A percentile compares a stretch with the other conserved stretches of the same genome.
These are phyloP conservation scores for rabbit (Oryctolagus cuniculus) DNA, from an alignment of 2,113 vertebrate genomes.

Conservation along the genomic window DNA sequence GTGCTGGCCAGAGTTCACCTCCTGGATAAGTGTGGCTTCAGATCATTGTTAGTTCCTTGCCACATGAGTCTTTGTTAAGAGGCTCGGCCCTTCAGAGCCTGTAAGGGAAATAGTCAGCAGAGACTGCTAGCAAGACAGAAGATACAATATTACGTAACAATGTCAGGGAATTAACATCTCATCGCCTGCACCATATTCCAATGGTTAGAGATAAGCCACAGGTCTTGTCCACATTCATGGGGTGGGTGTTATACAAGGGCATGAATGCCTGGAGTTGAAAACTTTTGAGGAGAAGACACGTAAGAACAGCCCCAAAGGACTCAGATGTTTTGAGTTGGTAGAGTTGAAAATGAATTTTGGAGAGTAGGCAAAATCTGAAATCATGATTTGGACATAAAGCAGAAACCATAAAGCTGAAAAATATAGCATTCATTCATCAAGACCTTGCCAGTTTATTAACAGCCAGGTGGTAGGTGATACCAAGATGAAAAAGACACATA, in stretches of 20 bases:
- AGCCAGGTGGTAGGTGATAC: background rate
- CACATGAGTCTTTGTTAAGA: background rate
- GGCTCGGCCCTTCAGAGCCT: background rate
- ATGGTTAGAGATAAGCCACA: background rate
- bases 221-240: background rate
- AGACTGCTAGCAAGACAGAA: background rate
- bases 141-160: background rate
- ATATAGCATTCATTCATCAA: background rate
- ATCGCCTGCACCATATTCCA: background rate
- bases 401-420: background rate
- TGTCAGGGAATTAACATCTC: background rate
- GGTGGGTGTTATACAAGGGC: background rate
- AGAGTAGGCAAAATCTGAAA: background rate
- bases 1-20: background rate
- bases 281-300: background rate
- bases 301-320: rapidly evolving
- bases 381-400: background rate
- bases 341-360: background rate
- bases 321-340: background rate
- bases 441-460: background rate
- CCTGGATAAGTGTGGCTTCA: background rate
- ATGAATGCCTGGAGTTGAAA: background rate
- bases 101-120: background rate
- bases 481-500: background rate
- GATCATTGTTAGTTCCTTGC: background rate